Evolutionary conservation across 2,888 invertebrate species (phyloP), one percentile per base, ranked within the genome.

Genomic region (Dyspetes luteomarginatus): DNA sequence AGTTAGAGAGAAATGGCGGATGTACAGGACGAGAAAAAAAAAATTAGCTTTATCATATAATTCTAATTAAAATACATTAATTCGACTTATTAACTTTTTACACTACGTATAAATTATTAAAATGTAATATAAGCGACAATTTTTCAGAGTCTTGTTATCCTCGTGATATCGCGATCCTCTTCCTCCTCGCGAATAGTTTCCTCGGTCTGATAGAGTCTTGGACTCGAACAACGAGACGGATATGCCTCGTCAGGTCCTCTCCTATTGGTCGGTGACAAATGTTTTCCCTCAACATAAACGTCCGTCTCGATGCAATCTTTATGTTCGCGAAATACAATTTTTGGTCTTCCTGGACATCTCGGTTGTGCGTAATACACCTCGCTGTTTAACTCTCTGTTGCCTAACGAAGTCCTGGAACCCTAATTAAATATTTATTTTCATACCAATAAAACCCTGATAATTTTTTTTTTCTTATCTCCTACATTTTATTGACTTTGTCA

Each of bases 121-220:
- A 5, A 2, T 4, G 15, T 43, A 4, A 17, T 55, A 28, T 2
- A 12, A 17, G 41, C 2, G 0, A 36, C 12, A 24, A 56, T 9
- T 56, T 9, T 43, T 76, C 55, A 90, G 41, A 90, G 88, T 65
- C 89, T 85, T 1, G 90, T 90, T 75, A 90, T 85, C 56, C 87
- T 87, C 17, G 84, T 84, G n/a, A 78, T 56, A 41, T 85, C 81
- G 17, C 84, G 82, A 30, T 81, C 75, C 69, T 88, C 89, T 28
- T 88, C 82, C 50, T 91, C 91, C 55, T 92, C 90, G 24, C 86
- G 82, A 22, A 91, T 91, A 4, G 89, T 89, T 3, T 86, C 86
- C 60, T 91, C 89, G 7, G 86, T 87, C 22, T 86, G 87, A 52
- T 86, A 85, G 22, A 90, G 65, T 43, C 82, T 89, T 2, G 91